A percentile compares a stretch with the other conserved stretches of the same genome.
phyloP scores from a whole-genome alignment of 35 echinoderm and acorn worm genomes.

The Nesometra sesokonis region DNA sequence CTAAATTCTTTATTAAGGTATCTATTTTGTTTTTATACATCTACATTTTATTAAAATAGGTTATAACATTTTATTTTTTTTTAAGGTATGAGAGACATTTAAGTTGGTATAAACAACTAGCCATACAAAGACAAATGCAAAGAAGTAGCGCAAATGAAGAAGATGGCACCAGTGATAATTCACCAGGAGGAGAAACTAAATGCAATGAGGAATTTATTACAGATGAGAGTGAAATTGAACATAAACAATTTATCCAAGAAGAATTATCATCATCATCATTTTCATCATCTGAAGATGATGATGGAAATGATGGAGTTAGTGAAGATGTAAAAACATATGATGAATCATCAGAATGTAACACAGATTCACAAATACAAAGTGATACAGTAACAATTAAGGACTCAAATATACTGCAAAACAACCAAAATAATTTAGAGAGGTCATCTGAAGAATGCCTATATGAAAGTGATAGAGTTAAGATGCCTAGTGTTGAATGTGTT shows the following conservation, averaged over 20 bases:
- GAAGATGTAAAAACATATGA: neutral
- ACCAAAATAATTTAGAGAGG: no score
- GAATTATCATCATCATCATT: neutral
- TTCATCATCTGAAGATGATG: neutral
- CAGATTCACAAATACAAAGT: no score
- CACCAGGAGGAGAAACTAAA: neutral
- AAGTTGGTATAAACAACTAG: slow-evolving; percentile 43
- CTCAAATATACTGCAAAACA: no score
- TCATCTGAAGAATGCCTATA: no score
- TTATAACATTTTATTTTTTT: neutral
- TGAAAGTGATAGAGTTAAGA: no score
- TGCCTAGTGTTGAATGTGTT: no score
- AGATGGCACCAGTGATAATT: neutral
- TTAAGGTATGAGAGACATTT: slow-evolving; percentile 80
- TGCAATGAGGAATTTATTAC: neutral
- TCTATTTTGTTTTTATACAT: no score
- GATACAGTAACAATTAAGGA: no score
- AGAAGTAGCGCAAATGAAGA: neutral
- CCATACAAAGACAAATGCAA: neutral
- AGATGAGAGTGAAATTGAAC: neutral
- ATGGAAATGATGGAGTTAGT: neutral
- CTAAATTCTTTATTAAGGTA: no score
- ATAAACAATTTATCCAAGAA: neutral
- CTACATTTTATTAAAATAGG: neutral
- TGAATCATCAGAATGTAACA: neutral